A percentile compares a stretch with the other conserved stretches of the same genome.
phyloP scores from a whole-genome alignment of 2,797 vertebrate species.

The Argya squamiceps region DNA sequence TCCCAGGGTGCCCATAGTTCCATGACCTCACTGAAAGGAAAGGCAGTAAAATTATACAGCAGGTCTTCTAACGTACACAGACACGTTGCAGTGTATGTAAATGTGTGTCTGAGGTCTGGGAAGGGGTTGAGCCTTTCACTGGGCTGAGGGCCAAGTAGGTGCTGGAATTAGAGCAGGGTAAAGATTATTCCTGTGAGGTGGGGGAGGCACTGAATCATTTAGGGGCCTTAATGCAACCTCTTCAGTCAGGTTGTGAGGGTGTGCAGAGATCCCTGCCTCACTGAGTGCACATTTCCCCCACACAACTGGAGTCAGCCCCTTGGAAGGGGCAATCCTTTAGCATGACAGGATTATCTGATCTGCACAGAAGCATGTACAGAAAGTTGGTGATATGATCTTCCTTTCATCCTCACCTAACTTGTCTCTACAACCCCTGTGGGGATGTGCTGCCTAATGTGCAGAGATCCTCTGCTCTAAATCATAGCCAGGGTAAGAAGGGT shows the following conservation, averaged over 20 bases:
- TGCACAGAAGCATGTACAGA: background rate
- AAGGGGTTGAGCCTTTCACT: background rate
- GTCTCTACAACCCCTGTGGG: background rate
- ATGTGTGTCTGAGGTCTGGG: constrained; percentile 5
- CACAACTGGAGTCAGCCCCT: background rate
- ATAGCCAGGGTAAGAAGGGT: background rate
- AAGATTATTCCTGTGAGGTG: constrained; percentile 8
- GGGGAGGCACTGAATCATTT: background rate
- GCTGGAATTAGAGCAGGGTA: constrained; percentile 15
- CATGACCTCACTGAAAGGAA: background rate
- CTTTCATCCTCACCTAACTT: constrained; percentile 13
- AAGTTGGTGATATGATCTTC: background rate
- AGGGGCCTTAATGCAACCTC: background rate
- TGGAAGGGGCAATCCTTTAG: background rate
- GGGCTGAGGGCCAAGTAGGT: constrained; percentile 25
- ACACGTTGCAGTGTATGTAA: constrained; percentile 7
- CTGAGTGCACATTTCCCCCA: background rate
- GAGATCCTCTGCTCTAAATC: background rate
- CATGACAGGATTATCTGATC: background rate
- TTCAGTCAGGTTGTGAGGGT: accelerated
- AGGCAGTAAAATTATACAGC: background rate
- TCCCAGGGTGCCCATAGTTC: background rate
- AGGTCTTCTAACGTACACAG: background rate
- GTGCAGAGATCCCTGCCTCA: background rate
- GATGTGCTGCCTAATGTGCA: background rate